These are phyloP conservation scores for Marronus borbonicus DNA, from an alignment of 2,888 invertebrate species.

Conservation along the genomic window DNA sequence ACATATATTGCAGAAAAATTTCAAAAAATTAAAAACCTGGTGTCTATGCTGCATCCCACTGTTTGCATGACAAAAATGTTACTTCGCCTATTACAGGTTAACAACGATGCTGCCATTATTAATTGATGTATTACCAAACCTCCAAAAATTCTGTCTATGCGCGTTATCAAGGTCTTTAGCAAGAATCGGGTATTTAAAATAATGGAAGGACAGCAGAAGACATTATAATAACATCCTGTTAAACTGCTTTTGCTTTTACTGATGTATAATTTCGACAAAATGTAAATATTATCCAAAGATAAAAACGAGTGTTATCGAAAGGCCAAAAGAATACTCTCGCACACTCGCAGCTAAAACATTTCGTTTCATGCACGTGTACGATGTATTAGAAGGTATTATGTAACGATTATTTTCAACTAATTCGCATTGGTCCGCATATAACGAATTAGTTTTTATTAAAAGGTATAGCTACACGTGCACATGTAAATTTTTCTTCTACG, in stretches of 20 bases:
- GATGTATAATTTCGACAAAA: constrained; percentile 1
- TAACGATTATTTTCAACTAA: not conserved
- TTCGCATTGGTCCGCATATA: not conserved
- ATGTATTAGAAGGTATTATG: not conserved
- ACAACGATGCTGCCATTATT: no score
- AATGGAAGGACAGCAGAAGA: not conserved
- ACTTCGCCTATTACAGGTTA: no score
- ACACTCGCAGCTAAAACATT: not conserved
- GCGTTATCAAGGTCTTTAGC: no score
- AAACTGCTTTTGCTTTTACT: constrained; percentile 8
- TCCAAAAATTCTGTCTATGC: no score
- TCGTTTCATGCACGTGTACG: not conserved
- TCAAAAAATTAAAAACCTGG: no score
- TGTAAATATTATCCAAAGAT: not conserved
- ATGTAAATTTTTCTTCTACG: not conserved
- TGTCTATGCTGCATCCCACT: no score
- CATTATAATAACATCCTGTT: not conserved
- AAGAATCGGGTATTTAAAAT: not conserved
- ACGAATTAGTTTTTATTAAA: no score
- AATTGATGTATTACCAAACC: no score
- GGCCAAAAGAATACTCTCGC: not conserved
- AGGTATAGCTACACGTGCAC: not conserved
- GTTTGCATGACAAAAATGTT: no score
- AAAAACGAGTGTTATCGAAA: constrained; percentile 7
- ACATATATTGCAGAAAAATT: no score